Base-by-base conservation (phyloP, 2,888 invertebrate genomes). In the Nycteola revayana region DNA sequence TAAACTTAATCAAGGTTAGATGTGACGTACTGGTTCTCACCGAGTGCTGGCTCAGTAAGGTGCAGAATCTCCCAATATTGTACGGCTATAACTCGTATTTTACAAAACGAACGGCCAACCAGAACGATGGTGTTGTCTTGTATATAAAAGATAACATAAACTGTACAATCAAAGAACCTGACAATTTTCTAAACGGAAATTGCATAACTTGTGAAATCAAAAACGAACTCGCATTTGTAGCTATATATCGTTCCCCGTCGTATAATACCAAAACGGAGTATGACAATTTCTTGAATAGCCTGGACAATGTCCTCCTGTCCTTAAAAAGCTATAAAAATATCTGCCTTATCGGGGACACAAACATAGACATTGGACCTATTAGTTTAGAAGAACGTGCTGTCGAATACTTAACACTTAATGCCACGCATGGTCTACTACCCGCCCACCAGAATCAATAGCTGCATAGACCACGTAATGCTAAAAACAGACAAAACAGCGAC, bases 91-190 rank as follows among this genome's bases (percentile, higher is more conserved):
- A 7, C n/a, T n/a, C 11, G n/a, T 11, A 8, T 2, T 14, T 14
- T 7, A 14, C 7, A 6, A 17, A 28, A 14, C 2, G 3, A n/a
- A 17, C n/a, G 7, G 14, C 2, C 1, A 28, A 28, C 9, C 28
- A 28, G 20, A 28, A 28, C 9, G 28, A 28, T 28, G 28, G 28
- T 2, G 10, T 28, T 1, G 9, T 28, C 4, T 10, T 28, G 2
- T 25, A 25, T 11, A n/a, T 11, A 2, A 11, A 5, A 3, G 3
- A 1, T 2, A 7, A 14, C 2, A 2, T 25, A 1, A 11, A 14
- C 8, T 14, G 7, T 7, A 25, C 2, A 1, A 11, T 25, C 7
- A 1, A 4, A 1, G 25, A 25, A 6, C 25, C 10, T n/a, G n/a
- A n/a, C 2, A 14, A 7, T 7, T 14, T 25, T n/a, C 1, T n/a